Conservation (phyloP, 2,888 invertebrate genomes). For the Micoletzkya japonica region DNA sequence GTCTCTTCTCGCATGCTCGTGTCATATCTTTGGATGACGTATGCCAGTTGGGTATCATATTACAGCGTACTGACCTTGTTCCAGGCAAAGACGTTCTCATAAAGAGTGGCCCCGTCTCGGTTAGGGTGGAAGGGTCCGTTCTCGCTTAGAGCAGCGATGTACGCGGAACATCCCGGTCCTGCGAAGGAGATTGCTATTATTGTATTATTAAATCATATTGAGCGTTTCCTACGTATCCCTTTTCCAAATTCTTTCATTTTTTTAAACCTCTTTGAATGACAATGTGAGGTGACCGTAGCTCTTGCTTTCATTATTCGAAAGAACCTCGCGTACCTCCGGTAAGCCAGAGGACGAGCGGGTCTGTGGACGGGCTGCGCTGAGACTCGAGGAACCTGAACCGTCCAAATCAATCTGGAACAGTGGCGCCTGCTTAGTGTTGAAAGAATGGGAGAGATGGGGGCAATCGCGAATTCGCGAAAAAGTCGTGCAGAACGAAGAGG, state of each 20-base stretch:
- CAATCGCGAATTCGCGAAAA: too few species aligned
- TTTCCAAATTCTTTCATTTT: too few species aligned
- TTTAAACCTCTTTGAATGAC: too few species aligned
- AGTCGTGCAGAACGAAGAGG: too few species aligned
- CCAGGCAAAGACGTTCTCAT: constrained; percentile 62
- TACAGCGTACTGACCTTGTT: constrained; percentile 61
- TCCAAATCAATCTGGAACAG: not conserved
- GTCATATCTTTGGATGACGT: too few species aligned
- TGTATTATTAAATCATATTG: not conserved
- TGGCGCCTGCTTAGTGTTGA: too few species aligned
- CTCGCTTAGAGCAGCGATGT: constrained; percentile 42
- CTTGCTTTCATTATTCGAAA: too few species aligned
- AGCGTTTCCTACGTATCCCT: too few species aligned
- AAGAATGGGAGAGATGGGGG: too few species aligned
- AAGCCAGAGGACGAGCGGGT: constrained; percentile 66
- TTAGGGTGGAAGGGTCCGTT: constrained; percentile 54
- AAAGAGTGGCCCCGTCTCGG: constrained; percentile 59
- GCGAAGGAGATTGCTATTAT: not conserved
- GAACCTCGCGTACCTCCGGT: constrained; percentile 66
- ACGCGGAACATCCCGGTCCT: constrained; percentile 52
- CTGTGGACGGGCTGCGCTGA: constrained; percentile 62
- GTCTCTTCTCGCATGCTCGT: too few species aligned
- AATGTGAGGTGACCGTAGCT: too few species aligned
- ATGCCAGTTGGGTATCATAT: too few species aligned
- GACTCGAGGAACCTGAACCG: constrained; percentile 55